phyloP scores from a whole-genome alignment of 1,140 invertebrate species.

The Scaptomyza hsui region DNA sequence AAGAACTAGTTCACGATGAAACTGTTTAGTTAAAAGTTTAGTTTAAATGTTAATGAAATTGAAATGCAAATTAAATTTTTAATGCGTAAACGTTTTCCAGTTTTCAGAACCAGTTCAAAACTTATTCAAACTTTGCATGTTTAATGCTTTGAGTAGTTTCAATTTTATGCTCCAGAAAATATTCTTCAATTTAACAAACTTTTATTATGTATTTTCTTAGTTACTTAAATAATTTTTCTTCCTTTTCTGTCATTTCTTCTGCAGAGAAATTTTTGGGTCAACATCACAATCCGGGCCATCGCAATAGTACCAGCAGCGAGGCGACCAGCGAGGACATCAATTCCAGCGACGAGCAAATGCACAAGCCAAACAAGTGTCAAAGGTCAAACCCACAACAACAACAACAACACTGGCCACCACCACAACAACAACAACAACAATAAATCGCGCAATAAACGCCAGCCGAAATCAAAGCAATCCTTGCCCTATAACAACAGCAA shows the following conservation, averaged over 20 bases:
- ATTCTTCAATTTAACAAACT: no score
- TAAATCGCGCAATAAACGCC: slow-evolving; percentile 55
- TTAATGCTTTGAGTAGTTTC: no score
- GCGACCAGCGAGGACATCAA: slow-evolving; percentile 75
- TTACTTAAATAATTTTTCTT: not conserved
- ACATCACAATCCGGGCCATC: slow-evolving; percentile 77
- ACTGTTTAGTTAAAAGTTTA: no score
- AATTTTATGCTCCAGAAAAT: no score
- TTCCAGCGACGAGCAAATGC: slow-evolving; percentile 70
- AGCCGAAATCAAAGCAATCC: slow-evolving; percentile 7
- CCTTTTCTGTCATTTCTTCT: no score
- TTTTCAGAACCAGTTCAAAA: no score
- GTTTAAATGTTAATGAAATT: no score
- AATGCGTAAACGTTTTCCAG: no score
- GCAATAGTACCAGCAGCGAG: slow-evolving; percentile 81
- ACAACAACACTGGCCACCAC: slow-evolving; percentile 12
- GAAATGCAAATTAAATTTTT: no score
- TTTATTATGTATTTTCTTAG: no score
- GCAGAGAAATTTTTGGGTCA: slow-evolving; percentile 70
- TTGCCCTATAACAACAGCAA: slow-evolving; percentile 1
- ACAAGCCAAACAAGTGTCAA: slow-evolving; percentile 44
- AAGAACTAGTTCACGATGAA: no score
- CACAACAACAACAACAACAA: slow-evolving; percentile 16
- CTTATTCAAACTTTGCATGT: no score
- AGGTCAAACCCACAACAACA: slow-evolving; percentile 4